Evolutionary conservation across 1,140 invertebrate genomes (phyloP), one percentile per base, ranked within the genome.

Genomic region (Drosophila nikananu): DNA sequence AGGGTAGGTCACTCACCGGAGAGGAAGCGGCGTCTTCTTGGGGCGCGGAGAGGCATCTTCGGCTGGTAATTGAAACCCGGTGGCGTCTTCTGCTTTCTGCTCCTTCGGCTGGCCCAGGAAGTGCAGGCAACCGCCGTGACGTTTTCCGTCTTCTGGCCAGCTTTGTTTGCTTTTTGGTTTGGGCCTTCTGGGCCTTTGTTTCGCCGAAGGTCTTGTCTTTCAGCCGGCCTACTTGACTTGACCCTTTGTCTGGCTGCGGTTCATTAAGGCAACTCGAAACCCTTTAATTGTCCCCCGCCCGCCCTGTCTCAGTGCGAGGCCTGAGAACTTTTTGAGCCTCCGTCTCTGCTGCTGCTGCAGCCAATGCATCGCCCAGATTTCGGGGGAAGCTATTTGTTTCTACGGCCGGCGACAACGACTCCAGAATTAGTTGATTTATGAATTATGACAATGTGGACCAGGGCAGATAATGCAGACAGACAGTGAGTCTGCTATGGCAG

Each of bases 391-490:
- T 89, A 84, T 84, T 86, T 90, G 77, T 86, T 77, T 72, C 41
- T 73, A 55, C 61, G 48, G 75, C 60, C 64, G 59, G 71, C 21
- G 58, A 55, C 49, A 60, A 73, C 80, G 72, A 90, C 81, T 87
- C 68, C 71, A 78, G 83, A 91, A 91, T 91, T 91, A 82, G 83
- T 91, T 91, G 89, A 91, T 91, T 91, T 91, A 91, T 91, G 89
- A 91, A 91, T 91, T 91, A 91, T 91, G 89, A 91, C 86, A 82
- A 87, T 90, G 79, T 77, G 74, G 80, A 87, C 64, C 80, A 67
- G 52, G 59, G 41, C 76, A 72, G 65, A 70, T 37, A 54, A 54
- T 55, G 70, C 80, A 77, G 84, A 81, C 77, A 87, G 27, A 42
- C 68, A 23, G 54, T 12, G 54, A 72, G 83, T 86, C 81, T 68